phyloP scores from a whole-genome alignment of 2,797 vertebrate genomes.

The Crocidura indochinensis region DNA sequence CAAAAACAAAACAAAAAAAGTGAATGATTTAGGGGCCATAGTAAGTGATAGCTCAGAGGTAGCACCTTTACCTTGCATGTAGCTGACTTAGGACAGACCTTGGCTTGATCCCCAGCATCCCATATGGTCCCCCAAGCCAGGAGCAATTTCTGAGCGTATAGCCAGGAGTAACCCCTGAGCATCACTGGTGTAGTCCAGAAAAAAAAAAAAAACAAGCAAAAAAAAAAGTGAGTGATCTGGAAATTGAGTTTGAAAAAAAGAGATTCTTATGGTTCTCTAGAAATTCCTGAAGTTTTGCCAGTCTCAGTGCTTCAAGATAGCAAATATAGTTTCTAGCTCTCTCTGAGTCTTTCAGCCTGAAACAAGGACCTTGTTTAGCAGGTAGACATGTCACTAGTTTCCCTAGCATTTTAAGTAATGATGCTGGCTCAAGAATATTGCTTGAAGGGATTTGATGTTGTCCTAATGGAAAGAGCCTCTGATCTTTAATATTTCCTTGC shows the following conservation, averaged over 20 bases:
- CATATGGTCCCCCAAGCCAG: too few relatives aligned
- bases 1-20: too few relatives aligned
- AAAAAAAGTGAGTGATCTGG: conserved; percentile 11
- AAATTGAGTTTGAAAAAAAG: conserved; percentile 32
- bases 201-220: neutral
- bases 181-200: too few relatives aligned
- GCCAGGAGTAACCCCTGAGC: too few relatives aligned
- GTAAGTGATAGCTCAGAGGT: too few relatives aligned
- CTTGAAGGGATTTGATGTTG: conserved; percentile 60
- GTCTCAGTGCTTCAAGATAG: neutral
- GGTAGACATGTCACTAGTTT: conserved; percentile 33
- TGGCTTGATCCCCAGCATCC: too few relatives aligned
- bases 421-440: conserved; percentile 44
- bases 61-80: too few relatives aligned
- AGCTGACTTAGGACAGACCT: too few relatives aligned
- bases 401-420: conserved; percentile 27
- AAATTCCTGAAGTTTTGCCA: conserved; percentile 20
- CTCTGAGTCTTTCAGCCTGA: neutral
- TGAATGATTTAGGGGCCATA: too few relatives aligned
- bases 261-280: neutral
- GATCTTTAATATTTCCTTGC: conserved; percentile 52
- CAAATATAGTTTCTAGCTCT: conserved; percentile 37
- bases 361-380: conserved; percentile 2
- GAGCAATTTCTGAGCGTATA: too few relatives aligned
- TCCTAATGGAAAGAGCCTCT: conserved; percentile 57